Percentiles rank a stretch among this genome's conserved stretches.
phyloP scores from a whole-genome alignment of 2,113 vertebrate species.

The Naja naja region DNA sequence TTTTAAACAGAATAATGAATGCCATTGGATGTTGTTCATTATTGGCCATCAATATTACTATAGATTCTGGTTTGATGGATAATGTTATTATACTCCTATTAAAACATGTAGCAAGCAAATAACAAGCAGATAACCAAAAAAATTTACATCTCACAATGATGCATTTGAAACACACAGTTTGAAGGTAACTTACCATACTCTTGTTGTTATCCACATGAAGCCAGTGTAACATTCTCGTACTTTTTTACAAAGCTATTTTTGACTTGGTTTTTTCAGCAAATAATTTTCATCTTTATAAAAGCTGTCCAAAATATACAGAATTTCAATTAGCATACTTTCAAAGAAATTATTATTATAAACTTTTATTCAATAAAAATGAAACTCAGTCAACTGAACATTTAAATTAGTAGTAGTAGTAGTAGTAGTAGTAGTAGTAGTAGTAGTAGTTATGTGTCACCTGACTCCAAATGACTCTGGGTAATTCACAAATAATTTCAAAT shows the following conservation, averaged over 20 bases:
- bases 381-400: too few relatives aligned
- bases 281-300: slow-evolving; percentile 50
- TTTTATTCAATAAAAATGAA: too few relatives aligned
- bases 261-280: slow-evolving; percentile 60
- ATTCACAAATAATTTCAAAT: not conserved
- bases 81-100: not conserved
- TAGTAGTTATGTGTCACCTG: too few relatives aligned
- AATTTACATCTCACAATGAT: slow-evolving; percentile 44
- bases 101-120: not conserved
- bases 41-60: not conserved
- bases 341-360: slow-evolving; percentile 28
- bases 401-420: too few relatives aligned
- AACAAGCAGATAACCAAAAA: slow-evolving; percentile 36
- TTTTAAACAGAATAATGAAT: not conserved
- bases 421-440: too few relatives aligned
- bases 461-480: not conserved
- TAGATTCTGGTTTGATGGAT: not conserved
- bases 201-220: slow-evolving; percentile 45
- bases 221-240: slow-evolving; percentile 42
- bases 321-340: slow-evolving; percentile 57
- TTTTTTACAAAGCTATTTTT: slow-evolving; percentile 32
- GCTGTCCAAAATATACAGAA: slow-evolving; percentile 54
- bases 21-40: not conserved
- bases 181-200: slow-evolving; percentile 10
- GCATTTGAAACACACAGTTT: slow-evolving; percentile 15